Evolutionary conservation across 2,888 invertebrate species (phyloP), one percentile per base, ranked within the genome.

Genomic region (Caenorhabditis zanzibari): DNA sequence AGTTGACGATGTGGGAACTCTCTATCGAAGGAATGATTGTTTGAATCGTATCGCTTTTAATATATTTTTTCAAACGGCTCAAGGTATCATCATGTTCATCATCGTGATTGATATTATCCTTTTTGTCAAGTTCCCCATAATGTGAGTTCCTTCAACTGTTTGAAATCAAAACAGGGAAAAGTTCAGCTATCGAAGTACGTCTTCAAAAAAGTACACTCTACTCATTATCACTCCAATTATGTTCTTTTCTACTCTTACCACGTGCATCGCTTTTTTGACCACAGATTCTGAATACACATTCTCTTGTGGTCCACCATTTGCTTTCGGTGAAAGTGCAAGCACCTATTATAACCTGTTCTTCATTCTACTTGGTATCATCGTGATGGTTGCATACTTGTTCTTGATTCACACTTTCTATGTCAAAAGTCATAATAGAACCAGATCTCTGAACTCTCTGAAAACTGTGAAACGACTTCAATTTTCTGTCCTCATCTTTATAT

Each of bases 11-110:
- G 24, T 68, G 24, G 54, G 54, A 16, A 14, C 12, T 32, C 16
- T 22, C 9, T 68, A 24, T 24, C 54, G 32, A 10, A 19, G 66
- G 12, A 35, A 32, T 16, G 49, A 66, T 5, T 66, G 66, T 32
- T 32, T 49, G 19, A 49, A 32, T 28, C 49, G 19, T 24, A 52
- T 66, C 35, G 35, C 49, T 5, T 66, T 66, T 32, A 49, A 66
- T 32, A 24, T 71, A 2, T 71, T 71, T 47, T 58, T 59, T 32
- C 56, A 71, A 58, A 26, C 54, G 12, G 71, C 71, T 19, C 71
- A 71, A 32, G 58, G 44, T 16, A 24, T 71, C 2, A 71, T 71
- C 19, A 71, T 71, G 71, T 12, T 71, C 9, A 44, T 56, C 5
- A 41, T 71, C 12, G 58, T 71, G 14, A 1, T 56, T 1, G 73